Evolutionary conservation across 2,888 invertebrate genomes (phyloP).

Genomic region (Yponomeuta evonymella): DNA sequence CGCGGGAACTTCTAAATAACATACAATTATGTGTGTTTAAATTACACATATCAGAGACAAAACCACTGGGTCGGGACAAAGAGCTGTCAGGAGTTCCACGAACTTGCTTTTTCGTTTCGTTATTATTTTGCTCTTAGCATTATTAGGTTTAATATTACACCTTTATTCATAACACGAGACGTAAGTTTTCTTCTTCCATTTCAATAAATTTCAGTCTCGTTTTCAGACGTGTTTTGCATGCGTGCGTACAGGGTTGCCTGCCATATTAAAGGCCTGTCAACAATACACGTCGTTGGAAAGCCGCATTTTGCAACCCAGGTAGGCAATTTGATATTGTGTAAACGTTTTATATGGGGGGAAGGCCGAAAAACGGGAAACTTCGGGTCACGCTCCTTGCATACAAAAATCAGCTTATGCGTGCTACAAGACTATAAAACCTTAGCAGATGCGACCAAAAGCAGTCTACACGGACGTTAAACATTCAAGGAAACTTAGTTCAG

Average conservation of each 20-base stretch:
- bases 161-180: not conserved
- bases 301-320: slow-evolving; percentile 54
- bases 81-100: not conserved
- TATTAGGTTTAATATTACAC: not conserved
- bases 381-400: slow-evolving; percentile 59
- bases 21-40: not conserved
- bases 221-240: slow-evolving; percentile 18
- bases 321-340: slow-evolving; percentile 64
- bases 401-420: slow-evolving; percentile 33
- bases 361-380: slow-evolving; percentile 55
- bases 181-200: not conserved
- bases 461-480: not conserved
- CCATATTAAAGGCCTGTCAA: slow-evolving; percentile 24
- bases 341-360: slow-evolving; percentile 55
- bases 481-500: not conserved
- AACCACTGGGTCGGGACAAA: not conserved
- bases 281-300: slow-evolving; percentile 47
- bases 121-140: not conserved
- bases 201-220: not conserved
- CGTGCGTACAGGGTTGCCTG: slow-evolving; percentile 29
- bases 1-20: not conserved
- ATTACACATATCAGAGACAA: not conserved
- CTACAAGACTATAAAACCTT: slow-evolving; percentile 12
- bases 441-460: not conserved
- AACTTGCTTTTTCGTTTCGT: not conserved